Percentiles rank a stretch among this genome's conserved stretches.
phyloP scores from a whole-genome alignment of 2,797 vertebrate genomes.

The Microchirus variegatus region DNA sequence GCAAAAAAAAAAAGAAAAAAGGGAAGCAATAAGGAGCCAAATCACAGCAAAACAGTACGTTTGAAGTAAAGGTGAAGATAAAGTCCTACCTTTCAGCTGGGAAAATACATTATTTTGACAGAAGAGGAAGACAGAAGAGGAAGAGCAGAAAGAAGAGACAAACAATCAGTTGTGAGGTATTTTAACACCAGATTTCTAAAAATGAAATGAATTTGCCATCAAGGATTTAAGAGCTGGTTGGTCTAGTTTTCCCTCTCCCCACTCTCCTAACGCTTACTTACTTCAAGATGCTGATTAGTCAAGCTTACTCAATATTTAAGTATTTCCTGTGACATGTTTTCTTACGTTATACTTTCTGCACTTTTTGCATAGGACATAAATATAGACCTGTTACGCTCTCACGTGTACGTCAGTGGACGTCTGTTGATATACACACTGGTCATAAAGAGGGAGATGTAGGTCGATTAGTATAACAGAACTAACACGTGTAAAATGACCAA shows the following conservation, averaged over 20 bases:
- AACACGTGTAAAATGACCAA: slow-evolving; percentile 33
- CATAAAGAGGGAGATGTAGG: background rate
- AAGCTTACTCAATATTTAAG: too few species aligned
- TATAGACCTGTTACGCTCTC: background rate
- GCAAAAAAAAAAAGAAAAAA: background rate
- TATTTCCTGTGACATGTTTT: too few species aligned
- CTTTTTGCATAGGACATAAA: too few species aligned
- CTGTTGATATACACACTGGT: slow-evolving; percentile 9
- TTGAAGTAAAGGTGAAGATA: slow-evolving; percentile 55
- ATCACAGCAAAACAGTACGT: slow-evolving; percentile 6
- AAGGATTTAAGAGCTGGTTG: too few species aligned
- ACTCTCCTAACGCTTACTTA: too few species aligned
- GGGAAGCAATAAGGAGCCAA: background rate
- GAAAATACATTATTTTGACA: slow-evolving; percentile 84
- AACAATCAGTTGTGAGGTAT: slow-evolving; percentile 40
- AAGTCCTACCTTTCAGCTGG: slow-evolving; percentile 92
- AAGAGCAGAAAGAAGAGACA: slow-evolving; percentile 59
- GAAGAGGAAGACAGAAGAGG: slow-evolving; percentile 70
- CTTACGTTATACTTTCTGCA: too few species aligned
- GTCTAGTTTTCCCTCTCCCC: too few species aligned
- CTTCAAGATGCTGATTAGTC: too few species aligned
- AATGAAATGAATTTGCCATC: background rate
- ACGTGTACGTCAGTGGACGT: slow-evolving; percentile 1
- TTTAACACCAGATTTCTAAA: background rate
- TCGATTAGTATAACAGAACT: slow-evolving; percentile 29